Conservation (phyloP, 2,797 vertebrate genomes). For the Sebastes kiyomatsui region DNA sequence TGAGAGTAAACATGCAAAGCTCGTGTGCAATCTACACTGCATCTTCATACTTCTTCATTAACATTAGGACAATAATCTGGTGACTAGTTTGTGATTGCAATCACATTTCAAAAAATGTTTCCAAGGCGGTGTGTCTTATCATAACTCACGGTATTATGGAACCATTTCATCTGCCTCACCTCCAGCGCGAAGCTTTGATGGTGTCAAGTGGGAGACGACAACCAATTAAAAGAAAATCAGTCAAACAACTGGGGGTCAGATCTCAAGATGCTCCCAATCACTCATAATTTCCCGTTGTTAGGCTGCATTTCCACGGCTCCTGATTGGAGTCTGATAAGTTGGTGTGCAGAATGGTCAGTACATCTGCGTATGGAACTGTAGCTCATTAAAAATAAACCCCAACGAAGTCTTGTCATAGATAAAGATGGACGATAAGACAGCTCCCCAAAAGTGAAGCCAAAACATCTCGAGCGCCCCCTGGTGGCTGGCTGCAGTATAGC, state of each 20-base stretch:
- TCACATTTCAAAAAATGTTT: conserved; percentile 64
- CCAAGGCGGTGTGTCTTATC: conserved; percentile 53
- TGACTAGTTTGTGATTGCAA: conserved; percentile 65
- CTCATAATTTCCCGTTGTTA: conserved; percentile 79
- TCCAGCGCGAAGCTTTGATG: conserved; percentile 74
- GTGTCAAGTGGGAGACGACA: conserved; percentile 81
- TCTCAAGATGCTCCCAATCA: conserved; percentile 82
- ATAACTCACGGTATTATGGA: conserved; percentile 45
- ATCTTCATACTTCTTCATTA: conserved; percentile 65
- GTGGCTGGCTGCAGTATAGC: too few species aligned
- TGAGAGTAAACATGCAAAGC: conserved; percentile 1
- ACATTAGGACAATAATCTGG: conserved; percentile 57
- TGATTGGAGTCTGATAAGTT: conserved; percentile 70
- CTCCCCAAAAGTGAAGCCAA: background rate
- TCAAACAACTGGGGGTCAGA: conserved; percentile 84
- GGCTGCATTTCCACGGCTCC: conserved; percentile 62
- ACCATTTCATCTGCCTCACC: conserved; percentile 73
- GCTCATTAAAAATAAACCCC: conserved; percentile 41
- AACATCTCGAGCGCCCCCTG: too few species aligned
- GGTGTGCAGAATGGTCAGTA: conserved; percentile 38
- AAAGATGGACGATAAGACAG: background rate
- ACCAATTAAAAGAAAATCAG: conserved; percentile 83
- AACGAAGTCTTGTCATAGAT: background rate
- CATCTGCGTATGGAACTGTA: conserved; percentile 17
- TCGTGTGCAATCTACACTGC: conserved; percentile 9